Base-by-base conservation (phyloP, 2,888 invertebrate species). In the Sericinus montela region DNA sequence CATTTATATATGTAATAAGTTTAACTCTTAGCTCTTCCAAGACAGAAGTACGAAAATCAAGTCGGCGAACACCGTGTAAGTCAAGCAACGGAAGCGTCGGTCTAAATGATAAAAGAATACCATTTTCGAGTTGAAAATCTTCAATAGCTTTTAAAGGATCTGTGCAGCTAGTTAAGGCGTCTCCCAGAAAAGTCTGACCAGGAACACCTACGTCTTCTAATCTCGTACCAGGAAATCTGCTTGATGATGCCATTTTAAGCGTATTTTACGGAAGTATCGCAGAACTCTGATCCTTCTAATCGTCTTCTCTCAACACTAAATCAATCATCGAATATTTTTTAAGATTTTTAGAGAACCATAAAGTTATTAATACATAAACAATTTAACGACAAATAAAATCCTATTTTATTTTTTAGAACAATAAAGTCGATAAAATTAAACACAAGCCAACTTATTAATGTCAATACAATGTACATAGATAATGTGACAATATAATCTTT, bases 61-160 rank as follows among this genome's bases (percentile, higher is more conserved):
- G 86, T 45, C 99, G 90, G 15, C 96, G 92, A 0, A 98, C 96
- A 2, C 96, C 97, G 72, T 98, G 98, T 15, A 99, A 90, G 80
- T 99, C 99, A 8, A 99, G 89, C 11, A 99, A 85, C 0, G 98
- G 98, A 53, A 99, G 79, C 94, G 98, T 98, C 11, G 98, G 98
- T 41, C 97, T 91, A 41, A 99, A 80, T 0, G 98, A 98, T 39
- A 98, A 82, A 48, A 97, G 84, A 63, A 98, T 96, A 32, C 97
- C 97, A 90, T 98, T 97, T 80, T 97, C 95, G 38, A 96, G 88
- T 92, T 98, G 98, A 90, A 99, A 99, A 79, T 98, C 98, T 90
- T 98, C 98, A 56, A 99, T 99, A n/a, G 98, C 98, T 86, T 97
- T 97, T 32, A 98, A 77, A 9, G 98, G 98, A 86, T 99, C 98